Evolutionary conservation across 2,888 invertebrate species (phyloP), one percentile per base, ranked within the genome.

Genomic region (Parthenolecanium corni): DNA sequence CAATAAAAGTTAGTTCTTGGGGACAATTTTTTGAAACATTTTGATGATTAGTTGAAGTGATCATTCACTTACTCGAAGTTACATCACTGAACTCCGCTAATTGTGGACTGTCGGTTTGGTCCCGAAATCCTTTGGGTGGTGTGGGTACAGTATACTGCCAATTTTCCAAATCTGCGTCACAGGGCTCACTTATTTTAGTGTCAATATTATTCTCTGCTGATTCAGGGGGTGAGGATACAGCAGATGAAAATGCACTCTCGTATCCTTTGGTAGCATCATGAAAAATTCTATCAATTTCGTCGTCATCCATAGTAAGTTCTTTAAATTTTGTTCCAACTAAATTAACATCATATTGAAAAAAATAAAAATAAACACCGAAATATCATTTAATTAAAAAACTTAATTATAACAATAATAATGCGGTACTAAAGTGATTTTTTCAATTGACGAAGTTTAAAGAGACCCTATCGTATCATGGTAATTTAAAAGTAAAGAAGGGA

Each of bases 91-190:
- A 68, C 44, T 68, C 68, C 1, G 69, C 68, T n/a, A 69, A 51
- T 4, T 67, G 21, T 49, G 40, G 49, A 36, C 51, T 49, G 36
- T 46, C 21, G 14, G 47, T 52, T 23, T 65, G 49, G 24, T 66
- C 66, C 2, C 66, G 31, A n/a, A 66, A 66, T 3, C 64, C 66
- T 6, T 53, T 57, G 78, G 82, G 82, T 1, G 82, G 82, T 1
- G 80, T 80, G 1, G 82, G 82, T 46, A 81, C 72, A 66, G 77
- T 74, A 73, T 80, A 77, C 69, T 81, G 73, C 81, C 80, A 81
- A 66, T 38, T 21, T n/a, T 73, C 70, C 31, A 68, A 64, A 9
- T 66, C 63, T 25, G 66, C 67, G 12, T 51, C 54, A 21, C 63
- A 52, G n/a, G 36, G 57, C n/a, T 46, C 52, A 0, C 47, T 16